Conservation (phyloP, 2,888 invertebrate species). For the Magallana nippona region DNA sequence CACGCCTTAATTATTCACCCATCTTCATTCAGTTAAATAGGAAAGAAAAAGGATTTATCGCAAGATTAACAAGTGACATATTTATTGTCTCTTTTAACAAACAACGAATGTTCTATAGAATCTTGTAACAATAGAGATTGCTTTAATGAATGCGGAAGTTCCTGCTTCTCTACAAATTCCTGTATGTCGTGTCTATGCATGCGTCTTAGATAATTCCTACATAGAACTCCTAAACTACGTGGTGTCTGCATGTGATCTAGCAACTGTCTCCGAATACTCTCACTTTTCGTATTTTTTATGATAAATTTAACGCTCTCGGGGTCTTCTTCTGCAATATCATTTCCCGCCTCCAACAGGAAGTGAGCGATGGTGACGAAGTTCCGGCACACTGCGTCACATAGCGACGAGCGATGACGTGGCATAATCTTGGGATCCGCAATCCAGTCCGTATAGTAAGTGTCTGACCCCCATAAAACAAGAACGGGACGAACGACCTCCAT, state of each 20-base stretch:
- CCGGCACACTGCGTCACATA: constrained; percentile 46
- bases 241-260: constrained; percentile 31
- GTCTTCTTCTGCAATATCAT: constrained; percentile 35
- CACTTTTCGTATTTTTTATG: constrained; percentile 45
- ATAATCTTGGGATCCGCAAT: constrained; percentile 32
- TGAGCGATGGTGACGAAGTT: constrained; percentile 39
- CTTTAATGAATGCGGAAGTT: constrained; percentile 42
- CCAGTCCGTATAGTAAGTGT: constrained; percentile 28
- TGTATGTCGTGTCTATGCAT: constrained; percentile 32
- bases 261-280: constrained; percentile 14
- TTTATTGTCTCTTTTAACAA: constrained; percentile 14
- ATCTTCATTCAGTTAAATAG: too few relatives aligned
- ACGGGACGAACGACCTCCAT: constrained; percentile 40
- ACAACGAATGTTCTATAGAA: not conserved
- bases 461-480: constrained; percentile 22
- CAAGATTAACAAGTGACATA: not conserved
- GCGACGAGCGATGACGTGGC: constrained; percentile 37
- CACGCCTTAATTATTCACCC: too few relatives aligned
- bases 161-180: constrained; percentile 37
- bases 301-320: constrained; percentile 32
- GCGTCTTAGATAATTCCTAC: constrained; percentile 41
- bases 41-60: not conserved
- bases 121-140: constrained; percentile 41
- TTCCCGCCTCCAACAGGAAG: constrained; percentile 39
- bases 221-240: constrained; percentile 31